phyloP scores from a whole-genome alignment of 2,888 invertebrate species.

The Myopa tessellatipennis region DNA sequence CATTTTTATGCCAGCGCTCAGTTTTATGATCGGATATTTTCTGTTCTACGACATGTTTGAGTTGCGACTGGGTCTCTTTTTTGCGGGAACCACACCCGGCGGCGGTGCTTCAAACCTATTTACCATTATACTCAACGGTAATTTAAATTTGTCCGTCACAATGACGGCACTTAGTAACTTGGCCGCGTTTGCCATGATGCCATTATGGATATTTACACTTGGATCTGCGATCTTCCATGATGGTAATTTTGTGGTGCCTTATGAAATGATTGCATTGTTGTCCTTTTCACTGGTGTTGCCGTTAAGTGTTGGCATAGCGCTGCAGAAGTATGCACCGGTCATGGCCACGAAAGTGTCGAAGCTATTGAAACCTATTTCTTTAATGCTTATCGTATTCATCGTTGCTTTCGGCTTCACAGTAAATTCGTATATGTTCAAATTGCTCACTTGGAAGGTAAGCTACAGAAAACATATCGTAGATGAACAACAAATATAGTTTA shows the following conservation, averaged over 20 bases:
- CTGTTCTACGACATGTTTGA: constrained; percentile 75
- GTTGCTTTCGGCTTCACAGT: constrained; percentile 84
- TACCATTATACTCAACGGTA: constrained; percentile 89
- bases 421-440: constrained; percentile 85
- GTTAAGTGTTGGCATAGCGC: constrained; percentile 72
- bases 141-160: constrained; percentile 88
- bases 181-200: constrained; percentile 89
- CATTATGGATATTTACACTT: constrained; percentile 87
- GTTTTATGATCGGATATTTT: constrained; percentile 76
- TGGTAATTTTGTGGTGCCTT: constrained; percentile 80
- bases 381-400: constrained; percentile 81
- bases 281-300: constrained; percentile 82
- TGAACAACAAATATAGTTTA: not conserved
- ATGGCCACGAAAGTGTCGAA: constrained; percentile 77
- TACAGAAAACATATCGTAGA: not conserved
- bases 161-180: constrained; percentile 92
- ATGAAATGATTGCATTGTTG: constrained; percentile 77
- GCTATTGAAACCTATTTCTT: constrained; percentile 83
- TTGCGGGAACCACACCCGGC: constrained; percentile 87
- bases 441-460: constrained; percentile 85
- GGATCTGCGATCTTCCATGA: constrained; percentile 79
- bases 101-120: constrained; percentile 96
- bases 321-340: constrained; percentile 76
- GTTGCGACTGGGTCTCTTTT: constrained; percentile 84
- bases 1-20: constrained; percentile 83